Percentiles rank a stretch among this genome's conserved stretches.
These are phyloP conservation scores for Drosophila prostipennis DNA, from an alignment of 2,888 invertebrate genomes.

Conservation along the genomic window DNA sequence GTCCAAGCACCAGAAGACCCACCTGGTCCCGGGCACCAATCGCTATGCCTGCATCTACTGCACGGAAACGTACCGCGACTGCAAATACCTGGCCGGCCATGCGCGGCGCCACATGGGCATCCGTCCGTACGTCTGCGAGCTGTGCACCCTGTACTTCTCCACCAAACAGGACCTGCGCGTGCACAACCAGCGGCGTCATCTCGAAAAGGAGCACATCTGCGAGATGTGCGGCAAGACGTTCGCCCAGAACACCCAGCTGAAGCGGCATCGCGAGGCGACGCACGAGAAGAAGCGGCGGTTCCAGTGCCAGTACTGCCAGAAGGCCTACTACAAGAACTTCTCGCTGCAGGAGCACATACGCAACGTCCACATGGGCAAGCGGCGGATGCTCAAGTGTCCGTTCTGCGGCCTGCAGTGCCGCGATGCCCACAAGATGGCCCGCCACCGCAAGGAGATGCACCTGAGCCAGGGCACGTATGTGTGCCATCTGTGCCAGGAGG, in stretches of 20 bases:
- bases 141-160: slow-evolving; percentile 79
- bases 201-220: slow-evolving; percentile 80
- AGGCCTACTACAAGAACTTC: slow-evolving; percentile 81
- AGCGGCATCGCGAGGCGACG: slow-evolving; percentile 80
- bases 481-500: slow-evolving; percentile 78
- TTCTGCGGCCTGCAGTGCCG: slow-evolving; percentile 82
- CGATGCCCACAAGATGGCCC: slow-evolving; percentile 81
- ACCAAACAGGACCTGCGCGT: slow-evolving; percentile 80
- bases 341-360: slow-evolving; percentile 80
- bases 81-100: slow-evolving; percentile 80
- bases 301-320: slow-evolving; percentile 74
- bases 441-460: slow-evolving; percentile 80
- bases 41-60: slow-evolving; percentile 81
- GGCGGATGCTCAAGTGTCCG: slow-evolving; percentile 79
- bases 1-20: slow-evolving; percentile 74
- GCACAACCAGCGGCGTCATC: slow-evolving; percentile 79
- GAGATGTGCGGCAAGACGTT: slow-evolving; percentile 81
- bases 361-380: slow-evolving; percentile 80
- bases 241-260: slow-evolving; percentile 79
- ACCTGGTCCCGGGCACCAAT: slow-evolving; percentile 72
- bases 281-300: slow-evolving; percentile 81
- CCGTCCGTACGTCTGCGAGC: slow-evolving; percentile 79
- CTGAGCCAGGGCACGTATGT: slow-evolving; percentile 75
- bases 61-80: slow-evolving; percentile 77
- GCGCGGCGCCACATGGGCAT: slow-evolving; percentile 81